A percentile compares a stretch with the other conserved stretches of the same genome.
phyloP scores from a whole-genome alignment of 2,888 invertebrate species.

The Melanophora roralis region DNA sequence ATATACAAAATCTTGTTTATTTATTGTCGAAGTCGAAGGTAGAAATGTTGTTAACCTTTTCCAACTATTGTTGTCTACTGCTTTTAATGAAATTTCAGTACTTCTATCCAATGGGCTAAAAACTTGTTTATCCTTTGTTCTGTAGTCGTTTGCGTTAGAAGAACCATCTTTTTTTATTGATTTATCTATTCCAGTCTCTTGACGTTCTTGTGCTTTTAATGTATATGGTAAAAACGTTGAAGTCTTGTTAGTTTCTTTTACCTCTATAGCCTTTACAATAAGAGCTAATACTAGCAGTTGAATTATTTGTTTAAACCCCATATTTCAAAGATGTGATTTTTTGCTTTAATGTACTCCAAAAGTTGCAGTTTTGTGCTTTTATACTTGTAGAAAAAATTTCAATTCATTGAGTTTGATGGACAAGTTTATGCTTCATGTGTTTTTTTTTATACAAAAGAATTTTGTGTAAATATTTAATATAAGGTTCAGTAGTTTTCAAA shows the following conservation, averaged over 20 bases:
- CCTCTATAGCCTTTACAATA: background rate
- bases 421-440: slow-evolving; percentile 30
- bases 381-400: slow-evolving; percentile 5
- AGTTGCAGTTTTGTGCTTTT: background rate
- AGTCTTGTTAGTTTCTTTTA: background rate
- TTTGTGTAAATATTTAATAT: slow-evolving; percentile 5
- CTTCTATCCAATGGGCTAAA: background rate
- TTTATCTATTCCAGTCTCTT: background rate
- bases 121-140: background rate
- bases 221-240: slow-evolving; percentile 24
- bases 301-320: background rate
- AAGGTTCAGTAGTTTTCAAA: slow-evolving; percentile 46
- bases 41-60: slow-evolving; percentile 27
- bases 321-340: background rate
- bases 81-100: background rate
- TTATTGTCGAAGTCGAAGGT: background rate
- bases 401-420: slow-evolving; percentile 34
- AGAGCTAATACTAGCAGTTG: background rate
- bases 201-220: slow-evolving; percentile 2
- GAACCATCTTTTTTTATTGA: background rate
- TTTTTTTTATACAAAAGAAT: background rate
- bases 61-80: slow-evolving; percentile 28
- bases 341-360: background rate
- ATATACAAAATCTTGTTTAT: background rate
- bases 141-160: background rate